A percentile compares a stretch with the other conserved stretches of the same genome.
Evolutionary conservation across 2,113 vertebrate genomes (phyloP).

Genomic region (Thunnus maccoyii): DNA sequence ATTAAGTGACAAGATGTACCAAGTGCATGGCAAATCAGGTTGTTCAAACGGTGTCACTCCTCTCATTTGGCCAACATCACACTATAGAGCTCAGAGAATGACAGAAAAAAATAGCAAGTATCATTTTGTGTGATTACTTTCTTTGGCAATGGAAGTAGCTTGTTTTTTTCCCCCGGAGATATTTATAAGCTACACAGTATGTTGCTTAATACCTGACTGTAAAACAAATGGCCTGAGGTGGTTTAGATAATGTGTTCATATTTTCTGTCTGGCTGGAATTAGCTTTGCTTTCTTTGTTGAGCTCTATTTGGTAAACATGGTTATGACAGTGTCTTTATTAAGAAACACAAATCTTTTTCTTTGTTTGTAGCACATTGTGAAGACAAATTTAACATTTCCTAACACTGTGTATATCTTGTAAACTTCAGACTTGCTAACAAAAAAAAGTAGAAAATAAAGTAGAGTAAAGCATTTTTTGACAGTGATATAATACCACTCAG

Average conservation of each 20-base stretch:
- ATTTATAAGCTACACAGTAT: slow-evolving; percentile 20
- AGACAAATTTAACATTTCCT: neutral
- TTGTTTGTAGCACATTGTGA: neutral
- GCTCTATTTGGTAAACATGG: neutral
- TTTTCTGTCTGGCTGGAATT: slow-evolving; percentile 26
- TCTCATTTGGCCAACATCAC: slow-evolving; percentile 46
- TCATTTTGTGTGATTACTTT: slow-evolving; percentile 49
- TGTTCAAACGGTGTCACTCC: slow-evolving; percentile 39
- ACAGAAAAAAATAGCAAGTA: slow-evolving; percentile 23
- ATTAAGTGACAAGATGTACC: slow-evolving; percentile 45
- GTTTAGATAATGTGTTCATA: slow-evolving; percentile 30
- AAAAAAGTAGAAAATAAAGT: no score
- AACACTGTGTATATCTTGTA: neutral
- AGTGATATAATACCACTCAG: no score
- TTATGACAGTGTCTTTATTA: neutral
- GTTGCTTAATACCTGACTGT: slow-evolving; percentile 52
- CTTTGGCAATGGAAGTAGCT: slow-evolving; percentile 28
- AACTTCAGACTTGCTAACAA: no score
- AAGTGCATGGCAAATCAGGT: slow-evolving; percentile 35
- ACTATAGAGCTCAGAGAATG: slow-evolving; percentile 24
- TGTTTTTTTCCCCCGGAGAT: slow-evolving; percentile 14
- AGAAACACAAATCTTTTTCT: neutral
- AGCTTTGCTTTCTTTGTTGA: slow-evolving; percentile 29
- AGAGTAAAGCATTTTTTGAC: no score
- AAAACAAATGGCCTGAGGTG: slow-evolving; percentile 55